phyloP scores from a whole-genome alignment of 2,113 vertebrate genomes.

The Anoplopoma fimbria region DNA sequence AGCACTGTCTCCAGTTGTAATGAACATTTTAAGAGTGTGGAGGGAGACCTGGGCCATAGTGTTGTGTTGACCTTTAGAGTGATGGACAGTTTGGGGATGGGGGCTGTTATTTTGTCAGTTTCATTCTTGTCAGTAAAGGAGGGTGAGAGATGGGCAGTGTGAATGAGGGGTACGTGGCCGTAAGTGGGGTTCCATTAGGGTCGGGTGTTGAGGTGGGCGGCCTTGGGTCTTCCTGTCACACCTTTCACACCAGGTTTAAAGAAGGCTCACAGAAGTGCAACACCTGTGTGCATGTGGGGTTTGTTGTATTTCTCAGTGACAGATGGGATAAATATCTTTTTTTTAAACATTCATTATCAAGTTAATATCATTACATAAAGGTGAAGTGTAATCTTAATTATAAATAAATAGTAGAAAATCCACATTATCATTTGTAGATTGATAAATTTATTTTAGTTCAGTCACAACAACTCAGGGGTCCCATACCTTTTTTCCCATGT shows the following conservation, averaged over 20 bases:
- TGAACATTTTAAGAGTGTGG: constrained; percentile 47
- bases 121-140: constrained; percentile 37
- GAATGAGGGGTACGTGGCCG: constrained; percentile 26
- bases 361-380: background rate
- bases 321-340: background rate
- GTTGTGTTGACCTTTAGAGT: constrained; percentile 68
- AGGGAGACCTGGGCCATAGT: constrained; percentile 31
- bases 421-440: background rate
- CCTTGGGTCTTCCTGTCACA: constrained; percentile 25
- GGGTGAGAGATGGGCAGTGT: constrained; percentile 22
- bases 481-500: background rate
- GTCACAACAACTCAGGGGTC: background rate
- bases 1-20: constrained; percentile 56
- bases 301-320: background rate
- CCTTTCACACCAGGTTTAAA: constrained; percentile 13
- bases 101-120: constrained; percentile 61
- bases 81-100: constrained; percentile 57
- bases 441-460: background rate
- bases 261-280: background rate
- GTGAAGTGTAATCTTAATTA: background rate
- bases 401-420: background rate
- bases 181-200: constrained; percentile 41
- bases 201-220: background rate
- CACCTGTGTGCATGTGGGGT: too few species aligned
- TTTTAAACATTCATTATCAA: background rate